Conservation (phyloP, 2,888 invertebrate species). For the Epirrita christyi region DNA sequence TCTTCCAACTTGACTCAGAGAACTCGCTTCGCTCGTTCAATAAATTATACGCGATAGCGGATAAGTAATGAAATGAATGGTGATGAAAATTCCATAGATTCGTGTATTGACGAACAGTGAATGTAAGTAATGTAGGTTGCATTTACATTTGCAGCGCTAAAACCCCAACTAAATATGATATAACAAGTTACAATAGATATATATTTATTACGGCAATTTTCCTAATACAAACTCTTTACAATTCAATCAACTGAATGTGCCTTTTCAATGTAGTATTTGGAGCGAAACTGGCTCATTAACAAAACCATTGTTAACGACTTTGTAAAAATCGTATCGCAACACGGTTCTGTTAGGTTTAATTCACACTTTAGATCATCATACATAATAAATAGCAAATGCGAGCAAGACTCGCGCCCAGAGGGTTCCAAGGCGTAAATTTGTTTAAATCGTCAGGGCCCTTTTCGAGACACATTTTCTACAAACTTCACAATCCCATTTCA, state of each 20-base stretch:
- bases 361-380: conserved; percentile 11
- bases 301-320: conserved; percentile 31
- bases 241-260: conserved; percentile 44
- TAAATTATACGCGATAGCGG: neutral
- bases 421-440: no score
- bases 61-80: neutral
- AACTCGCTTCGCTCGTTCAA: no score
- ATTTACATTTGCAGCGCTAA: conserved; percentile 19
- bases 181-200: conserved; percentile 40
- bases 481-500: no score
- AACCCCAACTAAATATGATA: conserved; percentile 30
- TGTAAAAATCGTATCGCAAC: conserved; percentile 18
- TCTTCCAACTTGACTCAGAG: no score
- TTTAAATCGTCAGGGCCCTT: no score
- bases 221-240: conserved; percentile 42
- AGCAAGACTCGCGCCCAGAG: no score
- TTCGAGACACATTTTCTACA: no score
- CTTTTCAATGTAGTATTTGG: conserved; percentile 47
- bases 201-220: conserved; percentile 44
- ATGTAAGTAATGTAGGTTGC: conserved; percentile 7
- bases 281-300: conserved; percentile 51
- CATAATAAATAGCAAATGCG: no score
- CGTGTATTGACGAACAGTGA: neutral
- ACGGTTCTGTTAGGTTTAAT: conserved; percentile 16
- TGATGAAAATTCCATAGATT: neutral